Conservation (phyloP, 1,140 invertebrate species). For the Caenorhabditis latens region DNA sequence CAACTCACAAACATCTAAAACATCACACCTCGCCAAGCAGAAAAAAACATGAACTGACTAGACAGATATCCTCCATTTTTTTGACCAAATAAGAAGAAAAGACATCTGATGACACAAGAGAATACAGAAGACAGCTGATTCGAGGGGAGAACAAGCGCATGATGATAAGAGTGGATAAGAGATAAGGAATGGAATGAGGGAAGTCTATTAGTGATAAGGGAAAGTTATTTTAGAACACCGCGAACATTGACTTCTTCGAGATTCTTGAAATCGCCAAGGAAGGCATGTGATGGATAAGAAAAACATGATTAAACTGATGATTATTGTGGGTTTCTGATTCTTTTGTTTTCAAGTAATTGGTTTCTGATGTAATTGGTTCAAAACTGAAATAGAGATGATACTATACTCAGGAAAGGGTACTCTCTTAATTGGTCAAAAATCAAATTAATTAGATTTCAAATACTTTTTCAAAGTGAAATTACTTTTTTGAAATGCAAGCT, state of each 20-base stretch:
- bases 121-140: conserved; percentile 28
- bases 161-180: conserved; percentile 35
- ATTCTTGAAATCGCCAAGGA: neutral
- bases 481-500: no score
- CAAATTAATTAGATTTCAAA: no score
- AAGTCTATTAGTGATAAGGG: neutral
- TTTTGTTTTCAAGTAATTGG: neutral
- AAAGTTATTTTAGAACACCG: conserved; percentile 1
- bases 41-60: no score
- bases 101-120: conserved; percentile 11
- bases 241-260: conserved; percentile 7
- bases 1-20: no score
- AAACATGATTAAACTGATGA: neutral
- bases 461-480: no score
- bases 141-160: neutral
- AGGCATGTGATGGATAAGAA: neutral
- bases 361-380: neutral
- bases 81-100: neutral
- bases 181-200: neutral
- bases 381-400: no score
- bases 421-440: no score
- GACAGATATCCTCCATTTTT: conserved; percentile 11
- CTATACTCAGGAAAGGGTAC: no score
- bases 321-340: neutral
- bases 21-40: no score